A percentile compares a stretch with the other conserved stretches of the same genome.
Conservation (phyloP, 2,888 invertebrate genomes). For the Leucophenga montana region DNA sequence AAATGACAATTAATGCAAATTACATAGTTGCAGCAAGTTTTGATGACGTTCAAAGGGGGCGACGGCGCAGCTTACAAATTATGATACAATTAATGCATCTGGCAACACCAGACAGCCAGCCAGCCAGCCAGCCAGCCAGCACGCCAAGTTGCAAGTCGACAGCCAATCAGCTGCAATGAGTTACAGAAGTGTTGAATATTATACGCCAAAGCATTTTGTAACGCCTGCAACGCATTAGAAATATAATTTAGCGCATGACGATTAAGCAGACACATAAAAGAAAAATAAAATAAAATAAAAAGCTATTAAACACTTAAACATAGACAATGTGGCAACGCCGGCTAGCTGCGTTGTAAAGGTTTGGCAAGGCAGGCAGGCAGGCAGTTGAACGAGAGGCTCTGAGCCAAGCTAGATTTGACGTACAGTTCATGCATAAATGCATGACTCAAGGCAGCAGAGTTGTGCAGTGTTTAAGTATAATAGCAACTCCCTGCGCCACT, state of each 20-base stretch:
- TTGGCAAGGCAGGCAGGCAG: not conserved
- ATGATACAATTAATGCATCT: constrained; percentile 44
- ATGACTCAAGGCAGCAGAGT: constrained; percentile 24
- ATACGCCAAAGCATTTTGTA: not conserved
- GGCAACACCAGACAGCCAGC: constrained; percentile 19
- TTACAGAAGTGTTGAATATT: not conserved
- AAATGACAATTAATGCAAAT: constrained; percentile 63
- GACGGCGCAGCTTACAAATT: constrained; percentile 29
- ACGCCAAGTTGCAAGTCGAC: constrained; percentile 37
- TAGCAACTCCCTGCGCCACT: too few relatives aligned
- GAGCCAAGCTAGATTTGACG: constrained; percentile 6
- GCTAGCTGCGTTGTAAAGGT: not conserved
- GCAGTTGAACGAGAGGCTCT: not conserved
- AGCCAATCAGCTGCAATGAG: constrained; percentile 7
- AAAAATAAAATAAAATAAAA: constrained; percentile 1
- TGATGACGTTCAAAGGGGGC: constrained; percentile 7
- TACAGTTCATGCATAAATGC: constrained; percentile 59
- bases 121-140: constrained; percentile 46
- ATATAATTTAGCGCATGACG: too few relatives aligned
- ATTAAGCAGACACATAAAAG: too few relatives aligned
- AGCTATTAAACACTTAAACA: not conserved
- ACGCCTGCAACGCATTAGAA: not conserved
- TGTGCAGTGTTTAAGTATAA: too few relatives aligned
- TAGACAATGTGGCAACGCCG: constrained; percentile 61
- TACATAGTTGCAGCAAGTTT: constrained; percentile 48